These are phyloP conservation scores for Scaptomyza cyrtandrae DNA, from an alignment of 2,888 invertebrate species.

Conservation along the genomic window DNA sequence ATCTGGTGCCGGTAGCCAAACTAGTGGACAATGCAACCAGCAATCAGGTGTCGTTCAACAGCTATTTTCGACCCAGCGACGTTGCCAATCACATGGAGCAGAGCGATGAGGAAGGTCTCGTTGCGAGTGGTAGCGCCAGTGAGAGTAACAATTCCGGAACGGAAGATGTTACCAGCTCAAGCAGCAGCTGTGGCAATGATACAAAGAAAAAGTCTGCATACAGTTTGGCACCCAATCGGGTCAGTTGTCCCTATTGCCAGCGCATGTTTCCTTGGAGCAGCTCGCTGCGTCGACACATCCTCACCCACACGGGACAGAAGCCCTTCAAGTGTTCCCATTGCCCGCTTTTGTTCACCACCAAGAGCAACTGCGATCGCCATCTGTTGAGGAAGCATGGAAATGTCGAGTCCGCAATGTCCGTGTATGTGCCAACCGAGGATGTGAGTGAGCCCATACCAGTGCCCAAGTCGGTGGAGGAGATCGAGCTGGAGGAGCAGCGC, in stretches of 20 bases:
- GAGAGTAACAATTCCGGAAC: conserved; percentile 93
- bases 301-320: conserved; percentile 97
- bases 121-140: conserved; percentile 91
- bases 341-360: conserved; percentile 96
- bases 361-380: conserved; percentile 98
- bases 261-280: conserved; percentile 99
- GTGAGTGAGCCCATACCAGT: conserved; percentile 84
- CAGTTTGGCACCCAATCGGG: conserved; percentile 96
- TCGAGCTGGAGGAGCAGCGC: conserved; percentile 82
- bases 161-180: conserved; percentile 86
- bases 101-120: conserved; percentile 90
- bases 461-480: conserved; percentile 83
- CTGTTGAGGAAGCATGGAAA: conserved; percentile 93
- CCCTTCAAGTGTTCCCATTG: conserved; percentile 98
- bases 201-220: conserved; percentile 96
- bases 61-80: conserved; percentile 86
- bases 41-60: conserved; percentile 86
- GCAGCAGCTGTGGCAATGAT: conserved; percentile 62
- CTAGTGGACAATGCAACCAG: conserved; percentile 90
- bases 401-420: conserved; percentile 84
- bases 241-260: conserved; percentile 96
- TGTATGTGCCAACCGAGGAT: conserved; percentile 85
- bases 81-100: conserved; percentile 84
- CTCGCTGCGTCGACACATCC: conserved; percentile 95
- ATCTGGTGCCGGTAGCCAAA: conserved; percentile 91